Evolutionary conservation across 2,113 vertebrate species (phyloP).

Genomic region (Setophaga petechia): DNA sequence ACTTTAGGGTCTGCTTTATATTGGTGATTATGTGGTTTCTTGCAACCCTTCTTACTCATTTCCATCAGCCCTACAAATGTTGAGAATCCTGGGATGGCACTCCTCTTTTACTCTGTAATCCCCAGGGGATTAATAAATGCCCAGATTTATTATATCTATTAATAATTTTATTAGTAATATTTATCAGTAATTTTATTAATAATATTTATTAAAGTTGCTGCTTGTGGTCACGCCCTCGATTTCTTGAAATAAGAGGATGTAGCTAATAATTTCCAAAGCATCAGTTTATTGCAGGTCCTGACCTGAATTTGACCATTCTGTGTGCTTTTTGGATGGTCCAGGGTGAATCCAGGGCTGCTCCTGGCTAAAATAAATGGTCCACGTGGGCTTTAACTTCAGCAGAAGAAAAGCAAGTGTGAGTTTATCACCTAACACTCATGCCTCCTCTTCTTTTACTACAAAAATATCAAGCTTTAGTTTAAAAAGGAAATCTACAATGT

Average conservation of each 20-base stretch:
- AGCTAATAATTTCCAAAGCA: neutral
- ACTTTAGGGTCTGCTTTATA: neutral
- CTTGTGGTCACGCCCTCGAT: fast-evolving
- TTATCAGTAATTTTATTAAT: no score
- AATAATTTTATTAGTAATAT: neutral
- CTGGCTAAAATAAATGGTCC: neutral
- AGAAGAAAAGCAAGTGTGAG: neutral
- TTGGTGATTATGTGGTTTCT: neutral
- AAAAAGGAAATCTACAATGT: neutral
- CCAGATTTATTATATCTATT: neutral
- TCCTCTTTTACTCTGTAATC: neutral
- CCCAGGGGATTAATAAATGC: neutral
- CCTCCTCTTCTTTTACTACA: neutral
- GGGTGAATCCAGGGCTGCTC: neutral
- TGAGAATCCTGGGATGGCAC: fast-evolving
- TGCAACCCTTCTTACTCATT: neutral
- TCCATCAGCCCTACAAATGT: neutral
- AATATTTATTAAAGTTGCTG: neutral
- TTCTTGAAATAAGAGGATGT: neutral
- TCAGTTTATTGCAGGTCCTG: neutral
- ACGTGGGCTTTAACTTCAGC: neutral
- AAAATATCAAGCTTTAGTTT: neutral
- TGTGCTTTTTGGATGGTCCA: neutral
- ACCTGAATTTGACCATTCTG: neutral
- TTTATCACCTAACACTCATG: neutral